Conservation (phyloP, 2,797 vertebrate species). For the Threskiornis aethiopicus region DNA sequence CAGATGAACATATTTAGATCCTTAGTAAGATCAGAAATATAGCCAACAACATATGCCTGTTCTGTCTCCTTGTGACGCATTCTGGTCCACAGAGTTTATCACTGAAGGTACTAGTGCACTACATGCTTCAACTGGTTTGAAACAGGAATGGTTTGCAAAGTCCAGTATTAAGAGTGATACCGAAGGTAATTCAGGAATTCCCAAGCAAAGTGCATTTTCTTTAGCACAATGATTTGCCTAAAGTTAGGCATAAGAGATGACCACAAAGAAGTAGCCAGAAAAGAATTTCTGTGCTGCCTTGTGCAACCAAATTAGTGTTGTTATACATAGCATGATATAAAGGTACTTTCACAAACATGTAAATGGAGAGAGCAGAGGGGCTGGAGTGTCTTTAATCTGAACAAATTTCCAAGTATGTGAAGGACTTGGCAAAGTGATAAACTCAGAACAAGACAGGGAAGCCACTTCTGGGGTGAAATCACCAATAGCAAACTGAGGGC, state of each 20-base stretch:
- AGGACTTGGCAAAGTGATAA: neutral
- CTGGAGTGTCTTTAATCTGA: neutral
- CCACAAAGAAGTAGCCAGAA: neutral
- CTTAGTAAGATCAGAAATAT: neutral
- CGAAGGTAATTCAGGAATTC: neutral
- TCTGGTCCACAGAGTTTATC: fast-evolving
- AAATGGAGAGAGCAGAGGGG: neutral
- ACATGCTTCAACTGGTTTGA: neutral
- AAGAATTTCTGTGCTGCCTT: neutral
- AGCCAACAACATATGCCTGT: neutral
- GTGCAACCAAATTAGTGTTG: neutral
- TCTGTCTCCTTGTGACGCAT: neutral
- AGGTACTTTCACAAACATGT: neutral
- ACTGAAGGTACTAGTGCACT: neutral
- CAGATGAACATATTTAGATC: neutral
- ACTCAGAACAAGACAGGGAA: neutral
- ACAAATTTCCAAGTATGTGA: fast-evolving
- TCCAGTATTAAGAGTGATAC: neutral
- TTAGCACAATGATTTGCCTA: neutral
- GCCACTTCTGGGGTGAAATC: neutral
- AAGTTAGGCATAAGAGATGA: neutral
- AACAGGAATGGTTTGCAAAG: neutral
- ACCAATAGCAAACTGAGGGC: neutral
- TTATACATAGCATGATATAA: fast-evolving
- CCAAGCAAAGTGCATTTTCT: neutral